phyloP scores from a whole-genome alignment of 2,113 vertebrate species.

The Tupaia chinensis region DNA sequence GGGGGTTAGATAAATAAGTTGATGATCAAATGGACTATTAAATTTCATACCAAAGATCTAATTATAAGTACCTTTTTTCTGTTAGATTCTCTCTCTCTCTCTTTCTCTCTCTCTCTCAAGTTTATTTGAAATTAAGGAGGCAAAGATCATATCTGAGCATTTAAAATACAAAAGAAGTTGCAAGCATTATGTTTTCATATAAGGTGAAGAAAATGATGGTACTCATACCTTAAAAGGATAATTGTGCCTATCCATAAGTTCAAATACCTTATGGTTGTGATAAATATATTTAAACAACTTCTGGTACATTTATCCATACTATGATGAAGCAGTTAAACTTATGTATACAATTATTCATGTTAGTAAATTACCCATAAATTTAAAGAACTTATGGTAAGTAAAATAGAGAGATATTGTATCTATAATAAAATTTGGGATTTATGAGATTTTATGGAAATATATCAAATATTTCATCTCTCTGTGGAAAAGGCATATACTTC shows the following conservation, averaged over 20 bases:
- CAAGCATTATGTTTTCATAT: background rate
- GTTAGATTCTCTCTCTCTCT: background rate
- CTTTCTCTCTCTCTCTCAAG: background rate
- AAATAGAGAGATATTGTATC: background rate
- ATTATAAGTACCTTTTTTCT: background rate
- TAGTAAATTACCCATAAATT: background rate
- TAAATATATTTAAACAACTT: background rate
- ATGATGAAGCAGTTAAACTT: background rate
- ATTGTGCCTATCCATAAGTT: background rate
- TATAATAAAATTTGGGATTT: background rate
- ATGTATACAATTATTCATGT: background rate
- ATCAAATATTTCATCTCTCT: constrained; percentile 45
- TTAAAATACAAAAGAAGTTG: background rate
- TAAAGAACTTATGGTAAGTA: background rate
- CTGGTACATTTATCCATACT: background rate
- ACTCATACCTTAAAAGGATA: background rate
- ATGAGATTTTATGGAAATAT: constrained; percentile 57
- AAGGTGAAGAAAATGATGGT: background rate
- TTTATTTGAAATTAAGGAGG: background rate
- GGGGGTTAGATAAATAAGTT: background rate
- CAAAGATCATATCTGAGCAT: background rate
- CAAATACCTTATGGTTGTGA: background rate
- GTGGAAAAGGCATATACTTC: background rate
- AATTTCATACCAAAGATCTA: background rate
- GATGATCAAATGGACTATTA: background rate